Base-by-base conservation (phyloP, 2,888 invertebrate species). In the Gibbula magus region DNA sequence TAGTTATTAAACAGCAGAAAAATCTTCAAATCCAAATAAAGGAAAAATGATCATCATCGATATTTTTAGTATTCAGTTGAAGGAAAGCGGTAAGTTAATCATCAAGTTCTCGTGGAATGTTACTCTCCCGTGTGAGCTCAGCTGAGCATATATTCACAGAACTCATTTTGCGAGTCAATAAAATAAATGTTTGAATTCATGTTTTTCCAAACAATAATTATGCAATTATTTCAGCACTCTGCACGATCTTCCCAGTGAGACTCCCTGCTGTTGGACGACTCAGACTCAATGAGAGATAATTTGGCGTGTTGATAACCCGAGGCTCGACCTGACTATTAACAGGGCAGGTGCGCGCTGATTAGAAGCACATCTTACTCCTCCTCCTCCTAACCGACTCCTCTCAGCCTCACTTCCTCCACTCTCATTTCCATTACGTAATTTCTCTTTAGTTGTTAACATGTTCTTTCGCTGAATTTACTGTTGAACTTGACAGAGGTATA, bases 401-500 rank as follows among this genome's bases (percentile, higher is more conserved):
- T 16, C 61, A 29, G 25, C 61, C 29, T 54, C 16, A 61, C 13
- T 29, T 29, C 61, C 13, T 13, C 16, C 61, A 29, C 61, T 61
- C 61, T 61, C 29, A 61, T 61, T 61, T 61, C 61, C 61, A 10
- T 61, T 61, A 29, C 29, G 25, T 61, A 61, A 61, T 61, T 61
- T 61, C 61, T 29, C 29, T 61, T 29, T 61, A 61, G 61, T 61
- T 25, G 29, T 61, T 61, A 61, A 61, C 61, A 61, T 61, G 61
- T 61, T 29, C 13, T 29, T 61, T 16, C 29, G 25, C 61, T 29
- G 61, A 61, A 61, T 29, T 61, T 61, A 18, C 25, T 61, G 61
- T 61, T 61, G 61, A 61, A 61, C 2, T 61, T 61, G 61, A 61
- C 29, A 61, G 25, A 29, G 29, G 29, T 29, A 61, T 61, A 61